Evolutionary conservation across 2,113 vertebrate genomes (phyloP), one percentile per base, ranked within the genome.

Genomic region (Rhipidura dahli): DNA sequence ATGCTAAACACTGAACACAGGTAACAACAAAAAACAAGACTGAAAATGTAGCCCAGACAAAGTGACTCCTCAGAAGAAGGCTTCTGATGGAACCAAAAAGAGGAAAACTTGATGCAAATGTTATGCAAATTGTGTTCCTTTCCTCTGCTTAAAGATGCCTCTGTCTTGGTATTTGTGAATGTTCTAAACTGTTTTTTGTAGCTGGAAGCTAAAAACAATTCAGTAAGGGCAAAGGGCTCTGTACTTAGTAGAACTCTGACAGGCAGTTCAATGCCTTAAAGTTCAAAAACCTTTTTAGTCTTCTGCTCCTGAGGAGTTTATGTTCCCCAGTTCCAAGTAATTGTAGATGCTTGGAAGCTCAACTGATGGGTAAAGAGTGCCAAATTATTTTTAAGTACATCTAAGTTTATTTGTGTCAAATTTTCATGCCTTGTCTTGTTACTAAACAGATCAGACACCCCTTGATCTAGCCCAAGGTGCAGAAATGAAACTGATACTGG

Each of bases 401-500:
- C 23, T 83, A n/a, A 30, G 51, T 68, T 83, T 68, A 45, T 84
- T 71, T 85, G 35, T 35, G 35, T 94, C 30, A 63, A 73, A 76
- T 70, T 78, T 28, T 96, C 2, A 86, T 90, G 44, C 49, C 31
- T 83, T 7, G 0, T 89, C 59, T 94, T 95, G 16, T 66, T 94
- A 47, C 89, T 87, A 66, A 83, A 84, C 97, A 99, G 99, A 98
- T 93, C 98, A 99, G 97, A 98, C 98, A 5, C 97, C 98, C 8
- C 80, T 99, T 92, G 98, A 99, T 94, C 97, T 99, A 91, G 98
- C 98, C 56, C 98, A 98, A 40, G 98, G 97, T 86, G 96, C 98
- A 81, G 98, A 99, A 97, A 98, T 99, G 95, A 99, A 98, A 57
- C 97, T 97, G 40, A 96, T 98, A 80, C 97, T 99, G 65, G 90